Evolutionary conservation across 1,140 invertebrate genomes (phyloP).

Genomic region (Panagrolaimus sp.): DNA sequence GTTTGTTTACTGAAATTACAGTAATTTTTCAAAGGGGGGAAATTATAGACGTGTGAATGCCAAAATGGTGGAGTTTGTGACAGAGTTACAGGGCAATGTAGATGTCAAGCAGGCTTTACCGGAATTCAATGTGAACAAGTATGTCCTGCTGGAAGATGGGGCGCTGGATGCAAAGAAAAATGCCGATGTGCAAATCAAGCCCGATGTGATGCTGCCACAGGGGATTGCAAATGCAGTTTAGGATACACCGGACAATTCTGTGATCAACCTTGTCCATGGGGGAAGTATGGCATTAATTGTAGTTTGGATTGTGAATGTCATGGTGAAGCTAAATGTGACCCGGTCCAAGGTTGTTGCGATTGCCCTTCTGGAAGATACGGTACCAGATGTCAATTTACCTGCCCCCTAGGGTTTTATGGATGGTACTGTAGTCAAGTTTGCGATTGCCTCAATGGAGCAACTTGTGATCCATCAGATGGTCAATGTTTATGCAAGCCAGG

Average conservation of each 20-base stretch:
- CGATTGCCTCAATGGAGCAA: conserved; percentile 82
- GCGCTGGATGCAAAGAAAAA: conserved; percentile 71
- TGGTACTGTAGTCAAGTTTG: conserved; percentile 74
- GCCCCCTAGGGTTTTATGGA: conserved; percentile 64
- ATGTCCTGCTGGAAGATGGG: conserved; percentile 76
- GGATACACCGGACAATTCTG: conserved; percentile 52
- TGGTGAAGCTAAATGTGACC: conserved; percentile 57
- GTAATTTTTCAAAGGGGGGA: conserved; percentile 66
- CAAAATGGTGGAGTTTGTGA: conserved; percentile 83
- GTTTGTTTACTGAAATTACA: background rate
- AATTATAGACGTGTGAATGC: conserved; percentile 75
- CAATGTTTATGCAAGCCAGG: conserved; percentile 73
- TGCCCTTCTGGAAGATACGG: conserved; percentile 62
- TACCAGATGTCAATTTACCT: conserved; percentile 43
- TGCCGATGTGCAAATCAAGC: conserved; percentile 77
- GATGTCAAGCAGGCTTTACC: conserved; percentile 73
- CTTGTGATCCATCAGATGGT: conserved; percentile 68
- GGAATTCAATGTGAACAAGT: conserved; percentile 60
- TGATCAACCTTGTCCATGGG: conserved; percentile 46
- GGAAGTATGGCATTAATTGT: conserved; percentile 60
- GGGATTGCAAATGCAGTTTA: conserved; percentile 42
- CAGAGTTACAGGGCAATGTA: conserved; percentile 71
- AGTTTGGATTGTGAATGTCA: conserved; percentile 58
- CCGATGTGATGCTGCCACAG: conserved; percentile 49
- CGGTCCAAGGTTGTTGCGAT: conserved; percentile 61